Evolutionary conservation across 2,113 vertebrate genomes (phyloP), one percentile per base, ranked within the genome.

Genomic region (Canis aureus): DNA sequence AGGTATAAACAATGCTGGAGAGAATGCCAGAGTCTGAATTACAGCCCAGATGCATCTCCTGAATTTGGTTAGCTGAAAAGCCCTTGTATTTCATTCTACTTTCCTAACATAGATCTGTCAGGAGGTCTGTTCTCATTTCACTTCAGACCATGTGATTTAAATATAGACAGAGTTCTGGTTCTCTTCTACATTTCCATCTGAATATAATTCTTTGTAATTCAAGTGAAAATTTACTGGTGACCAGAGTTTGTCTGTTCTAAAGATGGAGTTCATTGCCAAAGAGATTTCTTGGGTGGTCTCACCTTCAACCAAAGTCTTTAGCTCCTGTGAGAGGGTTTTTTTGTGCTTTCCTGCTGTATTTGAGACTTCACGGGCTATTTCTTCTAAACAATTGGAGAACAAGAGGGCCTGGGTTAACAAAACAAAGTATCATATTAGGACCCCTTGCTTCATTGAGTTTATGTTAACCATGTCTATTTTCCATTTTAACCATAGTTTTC

Each of bases 31-130:
- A 96, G 62, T 35, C 81, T 8, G 9, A 59, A 32, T 1, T 1
- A 74, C 59, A 6, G 23, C 94, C 32, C 95, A 88, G 53, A 71
- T 35, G 49, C 53, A 27, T 83, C 62, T 51, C 13, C n/a, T 97
- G 95, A 94, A 89, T 2, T 1, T 82, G 71, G 95, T 83, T 92
- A 81, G 16, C 19, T 27, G 95, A 95, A 85, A 95, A 97, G 92
- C 84, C 32, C 17, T 71, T 22, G 38, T 90, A 91, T 89, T 79
- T 97, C 64, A 85, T 62, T 94, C 67, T n/a, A 57, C 79, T 98
- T 98, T 98, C 88, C 97, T 80, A 55, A n/a, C 43, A 91, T 94
- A 97, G 97, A 98, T 97, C 74, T 96, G 38, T 73, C 96, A 97
- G 38, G 55, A 92, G 78, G 11, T 11, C 43, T 95, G 73, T 67